Evolutionary conservation across 1,140 invertebrate species (phyloP), one percentile per base, ranked within the genome.

Genomic region (Pseudomyrmex sp.): DNA sequence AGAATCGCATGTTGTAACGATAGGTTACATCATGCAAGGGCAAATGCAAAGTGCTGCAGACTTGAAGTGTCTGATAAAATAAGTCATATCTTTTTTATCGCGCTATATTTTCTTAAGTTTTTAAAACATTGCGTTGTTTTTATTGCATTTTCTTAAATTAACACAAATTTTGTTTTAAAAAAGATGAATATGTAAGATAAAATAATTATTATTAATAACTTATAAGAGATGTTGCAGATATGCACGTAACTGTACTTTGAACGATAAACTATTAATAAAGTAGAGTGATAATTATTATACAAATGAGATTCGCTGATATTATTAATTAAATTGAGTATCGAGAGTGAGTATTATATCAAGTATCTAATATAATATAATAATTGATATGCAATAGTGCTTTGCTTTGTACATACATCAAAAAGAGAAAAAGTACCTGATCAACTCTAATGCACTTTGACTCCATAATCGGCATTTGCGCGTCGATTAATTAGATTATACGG

Each of bases 251-350:
- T 48, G 15, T 26, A n/a, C 26, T 46, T 13, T 10, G 15, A 35
- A 35, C 2, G 8, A 63, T 50, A 63, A 63, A 23, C 73, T 56
- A 15, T 12, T 75, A 62, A 75, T 63, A 15, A 75, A 48, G 48
- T 10, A 50, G 20, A 75, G 73, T 50, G 46, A 75, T 50, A 5
- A 35, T 15, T 23, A 75, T 75, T 75, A 48, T n/a, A 62, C 18
- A 75, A 15, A 26, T 50, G 73, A 75, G 1, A 63, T 23, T 15
- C 20, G 18, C 10, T 18, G 20, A 48, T 44, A 26, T 35, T 75
- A 75, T 63, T 75, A 75, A 75, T 35, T 35, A 75, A 63, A 26
- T 48, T 63, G 20, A 26, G 10, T 26, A 3, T 35, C 5, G 35
- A 35, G 5, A 1, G 9, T 18, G 15, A 50, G 18, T 18, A 18